A percentile compares a stretch with the other conserved stretches of the same genome.
Evolutionary conservation across 2,113 vertebrate species (phyloP).

Genomic region (Grallaria varia): DNA sequence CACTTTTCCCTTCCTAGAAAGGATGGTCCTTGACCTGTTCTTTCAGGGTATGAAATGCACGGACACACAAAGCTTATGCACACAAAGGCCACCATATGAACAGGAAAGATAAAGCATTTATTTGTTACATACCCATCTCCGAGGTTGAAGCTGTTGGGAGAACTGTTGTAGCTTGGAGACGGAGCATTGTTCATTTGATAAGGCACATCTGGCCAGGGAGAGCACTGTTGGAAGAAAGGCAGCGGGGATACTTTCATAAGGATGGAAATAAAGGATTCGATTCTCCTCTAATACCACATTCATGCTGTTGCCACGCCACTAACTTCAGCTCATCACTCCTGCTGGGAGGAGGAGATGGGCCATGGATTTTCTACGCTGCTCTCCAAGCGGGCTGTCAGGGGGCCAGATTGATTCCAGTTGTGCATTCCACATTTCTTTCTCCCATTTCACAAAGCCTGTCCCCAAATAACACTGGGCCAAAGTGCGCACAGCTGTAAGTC

Average conservation of each 20-base stretch:
- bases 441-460: conserved; percentile 65
- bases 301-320: conserved; percentile 57
- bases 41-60: neutral
- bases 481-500: conserved; percentile 61
- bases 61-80: neutral
- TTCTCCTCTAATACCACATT: conserved; percentile 51
- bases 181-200: conserved; percentile 82
- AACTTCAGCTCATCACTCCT: conserved; percentile 46
- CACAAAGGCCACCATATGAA: neutral
- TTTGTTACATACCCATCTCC: conserved; percentile 83
- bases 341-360: conserved; percentile 35
- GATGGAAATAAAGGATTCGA: conserved; percentile 11
- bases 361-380: conserved; percentile 29
- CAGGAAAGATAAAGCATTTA: conserved; percentile 12
- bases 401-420: conserved; percentile 61
- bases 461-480: conserved; percentile 66
- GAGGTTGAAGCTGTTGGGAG: conserved; percentile 82
- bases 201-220: conserved; percentile 88
- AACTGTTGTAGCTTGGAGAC: conserved; percentile 86
- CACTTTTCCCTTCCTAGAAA: neutral
- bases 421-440: conserved; percentile 60
- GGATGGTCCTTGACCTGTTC: neutral
- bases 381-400: conserved; percentile 15
- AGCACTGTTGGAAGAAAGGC: conserved; percentile 79
- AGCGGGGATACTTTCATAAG: conserved; percentile 38